Evolutionary conservation across 2,113 vertebrate species (phyloP).

Genomic region (Cnemophilus loriae): DNA sequence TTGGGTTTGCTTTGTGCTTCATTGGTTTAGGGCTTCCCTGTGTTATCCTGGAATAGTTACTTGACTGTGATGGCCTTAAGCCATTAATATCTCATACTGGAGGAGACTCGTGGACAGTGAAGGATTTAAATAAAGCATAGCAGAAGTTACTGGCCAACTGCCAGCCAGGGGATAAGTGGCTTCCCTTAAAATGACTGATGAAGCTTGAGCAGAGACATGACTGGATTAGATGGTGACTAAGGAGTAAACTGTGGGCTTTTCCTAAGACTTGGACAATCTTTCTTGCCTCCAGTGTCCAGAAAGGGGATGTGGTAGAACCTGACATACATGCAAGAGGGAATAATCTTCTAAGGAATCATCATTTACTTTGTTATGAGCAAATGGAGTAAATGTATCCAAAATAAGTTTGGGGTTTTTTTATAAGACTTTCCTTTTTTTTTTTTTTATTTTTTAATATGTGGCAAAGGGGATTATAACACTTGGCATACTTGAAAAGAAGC

Average conservation of each 20-base stretch:
- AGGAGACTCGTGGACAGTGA: background rate
- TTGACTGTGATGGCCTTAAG: slow-evolving; percentile 11
- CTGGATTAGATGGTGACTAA: slow-evolving; percentile 32
- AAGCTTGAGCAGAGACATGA: background rate
- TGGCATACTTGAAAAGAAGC: background rate
- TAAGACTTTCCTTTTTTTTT: background rate
- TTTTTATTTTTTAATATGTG: background rate
- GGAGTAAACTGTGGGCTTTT: background rate
- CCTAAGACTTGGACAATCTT: background rate
- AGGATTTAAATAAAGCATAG: slow-evolving; percentile 43
- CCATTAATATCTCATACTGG: slow-evolving; percentile 24
- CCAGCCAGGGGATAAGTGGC: slow-evolving; percentile 22
- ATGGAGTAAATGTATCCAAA: background rate
- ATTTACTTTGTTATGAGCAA: background rate
- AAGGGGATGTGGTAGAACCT: background rate
- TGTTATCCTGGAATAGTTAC: slow-evolving; percentile 38
- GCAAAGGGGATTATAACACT: background rate
- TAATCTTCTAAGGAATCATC: background rate
- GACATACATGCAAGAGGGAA: background rate
- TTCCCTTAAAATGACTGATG: slow-evolving; percentile 49
- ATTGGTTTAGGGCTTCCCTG: slow-evolving; percentile 30
- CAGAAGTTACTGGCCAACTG: slow-evolving; percentile 13
- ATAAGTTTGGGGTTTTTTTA: background rate
- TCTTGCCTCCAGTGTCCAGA: background rate
- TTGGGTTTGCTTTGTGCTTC: background rate